phyloP scores from a whole-genome alignment of 2,113 vertebrate species.

The Larimichthys polyactis region DNA sequence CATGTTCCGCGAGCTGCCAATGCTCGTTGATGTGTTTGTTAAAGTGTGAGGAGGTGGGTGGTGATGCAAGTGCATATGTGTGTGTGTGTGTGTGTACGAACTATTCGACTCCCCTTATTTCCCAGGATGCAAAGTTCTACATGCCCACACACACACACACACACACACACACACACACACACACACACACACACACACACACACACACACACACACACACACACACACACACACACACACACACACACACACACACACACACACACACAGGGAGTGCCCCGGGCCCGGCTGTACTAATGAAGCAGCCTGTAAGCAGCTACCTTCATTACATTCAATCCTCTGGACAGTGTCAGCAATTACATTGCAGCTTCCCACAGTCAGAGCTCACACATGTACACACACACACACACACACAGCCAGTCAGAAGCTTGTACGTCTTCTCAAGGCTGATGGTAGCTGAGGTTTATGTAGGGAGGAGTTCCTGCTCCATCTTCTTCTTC shows the following conservation, averaged over 20 bases:
- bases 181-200: slow-evolving; percentile 31
- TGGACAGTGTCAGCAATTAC: slow-evolving; percentile 83
- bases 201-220: slow-evolving; percentile 52
- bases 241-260: slow-evolving; percentile 24
- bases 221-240: slow-evolving; percentile 52
- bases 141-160: slow-evolving; percentile 57
- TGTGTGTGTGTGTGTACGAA: slow-evolving; percentile 44
- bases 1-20: slow-evolving; percentile 16
- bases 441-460: slow-evolving; percentile 32
- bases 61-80: slow-evolving; percentile 1
- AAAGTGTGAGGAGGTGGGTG: slow-evolving; percentile 58
- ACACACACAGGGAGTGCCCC: slow-evolving; percentile 60
- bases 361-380: slow-evolving; percentile 75
- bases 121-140: slow-evolving; percentile 73
- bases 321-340: slow-evolving; percentile 86
- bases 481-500: slow-evolving; percentile 16
- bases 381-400: slow-evolving; percentile 26
- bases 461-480: slow-evolving; percentile 46
- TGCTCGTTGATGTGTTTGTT: slow-evolving; percentile 59
- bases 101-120: slow-evolving; percentile 76
- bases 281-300: slow-evolving; percentile 78
- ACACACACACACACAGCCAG: neutral
- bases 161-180: slow-evolving; percentile 25
- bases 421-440: slow-evolving; percentile 47
- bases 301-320: slow-evolving; percentile 83